A percentile compares a stretch with the other conserved stretches of the same genome.
These are phyloP conservation scores for Emydoidea blandingii DNA, from an alignment of 2,797 vertebrate species.

Conservation along the genomic window DNA sequence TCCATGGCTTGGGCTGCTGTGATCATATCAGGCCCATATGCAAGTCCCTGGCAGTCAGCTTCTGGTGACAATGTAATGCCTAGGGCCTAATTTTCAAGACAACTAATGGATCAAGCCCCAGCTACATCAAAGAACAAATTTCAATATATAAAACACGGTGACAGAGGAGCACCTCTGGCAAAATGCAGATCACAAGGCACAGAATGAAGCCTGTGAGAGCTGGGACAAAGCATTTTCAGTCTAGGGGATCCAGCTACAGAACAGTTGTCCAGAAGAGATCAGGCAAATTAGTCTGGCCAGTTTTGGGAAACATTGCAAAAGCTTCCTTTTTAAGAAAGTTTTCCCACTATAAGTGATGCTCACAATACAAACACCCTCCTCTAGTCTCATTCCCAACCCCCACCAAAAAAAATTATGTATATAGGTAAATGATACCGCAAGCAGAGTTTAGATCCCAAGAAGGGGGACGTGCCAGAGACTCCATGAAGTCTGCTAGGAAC, in stretches of 20 bases:
- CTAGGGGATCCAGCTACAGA: neutral
- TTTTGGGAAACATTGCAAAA: neutral
- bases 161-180: conserved; percentile 13
- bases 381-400: neutral
- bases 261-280: neutral
- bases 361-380: neutral
- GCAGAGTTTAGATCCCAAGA: neutral
- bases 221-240: conserved; percentile 3
- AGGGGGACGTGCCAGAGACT: neutral
- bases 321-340: neutral
- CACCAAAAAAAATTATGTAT: neutral
- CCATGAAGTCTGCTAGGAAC: neutral
- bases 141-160: neutral
- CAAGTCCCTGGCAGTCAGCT: neutral
- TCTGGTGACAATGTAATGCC: neutral
- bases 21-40: neutral
- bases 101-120: neutral
- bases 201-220: neutral
- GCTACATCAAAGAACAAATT: neutral
- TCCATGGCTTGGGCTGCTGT: neutral
- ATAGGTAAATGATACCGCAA: neutral
- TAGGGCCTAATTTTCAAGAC: conserved; percentile 33
- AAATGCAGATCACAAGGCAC: neutral
- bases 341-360: neutral
- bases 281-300: neutral